Conservation (phyloP, 2,113 vertebrate genomes). For the Pangasianodon hypophthalmus region DNA sequence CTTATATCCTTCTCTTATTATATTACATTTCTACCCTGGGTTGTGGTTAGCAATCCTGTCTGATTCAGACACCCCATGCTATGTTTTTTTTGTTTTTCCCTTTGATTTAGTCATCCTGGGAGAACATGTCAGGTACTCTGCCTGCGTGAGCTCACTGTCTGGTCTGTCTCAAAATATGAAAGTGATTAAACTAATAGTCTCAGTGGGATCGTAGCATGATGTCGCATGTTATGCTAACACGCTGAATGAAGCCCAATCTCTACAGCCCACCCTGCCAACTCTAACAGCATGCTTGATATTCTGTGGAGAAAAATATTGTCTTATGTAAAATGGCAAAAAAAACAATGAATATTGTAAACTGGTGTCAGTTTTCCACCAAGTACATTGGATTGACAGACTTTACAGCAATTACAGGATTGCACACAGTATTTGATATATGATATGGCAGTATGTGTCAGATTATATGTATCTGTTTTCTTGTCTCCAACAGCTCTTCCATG, state of each 20-base stretch:
- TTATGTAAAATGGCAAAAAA: not conserved
- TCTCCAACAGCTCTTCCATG: constrained; percentile 88
- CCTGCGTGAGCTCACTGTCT: constrained; percentile 25
- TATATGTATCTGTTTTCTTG: not conserved
- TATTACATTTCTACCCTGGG: not conserved
- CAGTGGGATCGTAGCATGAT: constrained; percentile 8
- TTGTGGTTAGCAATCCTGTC: not conserved
- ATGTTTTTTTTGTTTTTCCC: not conserved
- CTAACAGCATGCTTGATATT: not conserved
- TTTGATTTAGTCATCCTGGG: constrained; percentile 40
- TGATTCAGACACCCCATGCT: not conserved
- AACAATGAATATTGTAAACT: not conserved
- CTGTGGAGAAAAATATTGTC: not conserved
- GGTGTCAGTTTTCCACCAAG: not conserved
- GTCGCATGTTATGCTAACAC: constrained; percentile 9
- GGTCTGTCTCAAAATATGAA: constrained; percentile 11
- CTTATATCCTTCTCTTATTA: not conserved
- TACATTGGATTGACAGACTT: not conserved
- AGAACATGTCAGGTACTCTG: constrained; percentile 37
- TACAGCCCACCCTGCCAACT: not conserved
- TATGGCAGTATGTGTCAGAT: not conserved
- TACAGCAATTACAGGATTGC: not conserved
- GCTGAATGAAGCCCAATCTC: not conserved
- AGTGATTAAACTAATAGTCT: constrained; percentile 9
- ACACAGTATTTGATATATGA: not conserved